A percentile compares a stretch with the other conserved stretches of the same genome.
Conservation (phyloP, 1,140 invertebrate genomes). For the Caenorhabditis brenneri region DNA sequence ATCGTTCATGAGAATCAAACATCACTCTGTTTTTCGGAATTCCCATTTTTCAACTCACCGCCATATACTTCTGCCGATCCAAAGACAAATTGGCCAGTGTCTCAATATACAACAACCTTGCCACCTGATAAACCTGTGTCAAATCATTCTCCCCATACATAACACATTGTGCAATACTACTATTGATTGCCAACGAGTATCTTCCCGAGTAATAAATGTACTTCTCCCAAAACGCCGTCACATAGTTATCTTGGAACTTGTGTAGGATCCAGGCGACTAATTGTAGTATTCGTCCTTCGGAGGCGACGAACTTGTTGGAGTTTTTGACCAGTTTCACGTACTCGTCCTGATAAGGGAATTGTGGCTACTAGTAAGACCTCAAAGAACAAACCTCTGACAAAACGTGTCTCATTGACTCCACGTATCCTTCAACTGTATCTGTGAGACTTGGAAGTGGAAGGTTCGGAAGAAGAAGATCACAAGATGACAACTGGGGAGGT, state of each 20-base stretch:
- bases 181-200: slow-evolving; percentile 59
- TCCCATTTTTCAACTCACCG: neutral
- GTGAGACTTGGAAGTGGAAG: slow-evolving; percentile 24
- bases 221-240: slow-evolving; percentile 64
- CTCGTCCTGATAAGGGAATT: slow-evolving; percentile 3
- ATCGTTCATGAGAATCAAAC: no score
- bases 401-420: neutral
- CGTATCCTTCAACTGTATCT: slow-evolving; percentile 11
- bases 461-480: slow-evolving; percentile 29
- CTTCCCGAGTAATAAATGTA: slow-evolving; percentile 59
- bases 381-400: neutral
- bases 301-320: neutral
- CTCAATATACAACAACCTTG: slow-evolving; percentile 55
- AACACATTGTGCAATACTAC: slow-evolving; percentile 58
- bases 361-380: no score
- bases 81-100: slow-evolving; percentile 60
- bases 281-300: neutral
- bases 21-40: no score
- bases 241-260: slow-evolving; percentile 55
- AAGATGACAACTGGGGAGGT: slow-evolving; percentile 32
- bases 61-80: slow-evolving; percentile 23
- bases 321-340: neutral
- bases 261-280: neutral
- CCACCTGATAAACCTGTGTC: slow-evolving; percentile 56
- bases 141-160: slow-evolving; percentile 42